phyloP scores from a whole-genome alignment of 2,888 invertebrate genomes.

The Macrosoma leucophasiata region DNA sequence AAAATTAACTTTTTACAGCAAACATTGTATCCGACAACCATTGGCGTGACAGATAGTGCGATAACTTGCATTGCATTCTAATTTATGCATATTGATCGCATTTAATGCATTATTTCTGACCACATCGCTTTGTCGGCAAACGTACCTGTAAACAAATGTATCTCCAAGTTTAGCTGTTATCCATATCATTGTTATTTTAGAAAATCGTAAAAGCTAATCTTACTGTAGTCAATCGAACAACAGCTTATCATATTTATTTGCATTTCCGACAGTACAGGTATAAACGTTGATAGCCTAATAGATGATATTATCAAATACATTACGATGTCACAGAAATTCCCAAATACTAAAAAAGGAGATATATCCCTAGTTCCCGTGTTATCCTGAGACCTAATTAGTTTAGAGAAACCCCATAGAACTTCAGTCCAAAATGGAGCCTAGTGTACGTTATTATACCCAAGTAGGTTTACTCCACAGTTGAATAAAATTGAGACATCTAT shows the following conservation, averaged over 20 bases:
- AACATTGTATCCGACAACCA: constrained; percentile 39
- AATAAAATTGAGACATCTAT: no score
- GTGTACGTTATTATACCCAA: no score
- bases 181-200: constrained; percentile 20
- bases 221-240: constrained; percentile 42
- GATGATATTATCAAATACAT: no score
- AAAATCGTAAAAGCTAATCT: constrained; percentile 52
- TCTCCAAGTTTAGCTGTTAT: constrained; percentile 59
- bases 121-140: constrained; percentile 69
- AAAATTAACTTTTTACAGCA: constrained; percentile 47
- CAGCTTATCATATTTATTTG: constrained; percentile 66
- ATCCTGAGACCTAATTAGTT: no score
- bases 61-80: constrained; percentile 68
- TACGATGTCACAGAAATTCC: no score
- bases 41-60: constrained; percentile 56
- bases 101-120: constrained; percentile 57
- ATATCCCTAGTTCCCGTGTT: no score
- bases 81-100: constrained; percentile 62
- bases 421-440: no score
- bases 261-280: no score
- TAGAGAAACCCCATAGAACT: no score
- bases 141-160: constrained; percentile 40
- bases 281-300: no score
- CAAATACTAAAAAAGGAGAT: no score
- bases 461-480: no score